phyloP scores from a whole-genome alignment of 2,797 vertebrate genomes.

The Silurus aristotelis region DNA sequence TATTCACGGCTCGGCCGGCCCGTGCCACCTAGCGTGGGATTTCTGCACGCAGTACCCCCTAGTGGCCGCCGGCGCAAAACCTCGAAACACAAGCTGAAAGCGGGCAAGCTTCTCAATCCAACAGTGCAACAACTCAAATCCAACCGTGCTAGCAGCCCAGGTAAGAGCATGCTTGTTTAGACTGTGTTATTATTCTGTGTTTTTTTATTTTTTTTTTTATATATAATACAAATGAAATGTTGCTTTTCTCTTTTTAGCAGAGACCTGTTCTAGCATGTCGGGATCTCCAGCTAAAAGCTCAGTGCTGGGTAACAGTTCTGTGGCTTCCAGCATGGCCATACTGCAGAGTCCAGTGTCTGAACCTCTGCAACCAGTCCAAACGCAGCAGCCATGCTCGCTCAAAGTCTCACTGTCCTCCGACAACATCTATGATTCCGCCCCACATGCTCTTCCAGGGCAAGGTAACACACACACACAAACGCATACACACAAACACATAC shows the following conservation, averaged over 20 bases:
- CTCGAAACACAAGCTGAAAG: conserved; percentile 91
- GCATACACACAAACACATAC: background rate
- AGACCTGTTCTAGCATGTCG: conserved; percentile 63
- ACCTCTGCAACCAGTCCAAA: conserved; percentile 81
- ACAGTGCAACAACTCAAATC: conserved; percentile 91
- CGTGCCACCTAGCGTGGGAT: conserved; percentile 85
- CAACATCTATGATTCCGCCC: conserved; percentile 83
- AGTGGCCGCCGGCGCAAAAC: conserved; percentile 84
- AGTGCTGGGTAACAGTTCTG: conserved; percentile 67
- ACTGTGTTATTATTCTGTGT: background rate
- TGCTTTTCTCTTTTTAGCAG: conserved; percentile 14
- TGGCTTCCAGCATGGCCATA: conserved; percentile 71
- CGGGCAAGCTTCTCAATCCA: conserved; percentile 89
- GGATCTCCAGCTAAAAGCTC: conserved; percentile 80
- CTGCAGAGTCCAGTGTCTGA: conserved; percentile 74
- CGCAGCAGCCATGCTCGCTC: conserved; percentile 97
- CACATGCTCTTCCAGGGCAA: conserved; percentile 78
- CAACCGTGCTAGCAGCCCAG: conserved; percentile 66
- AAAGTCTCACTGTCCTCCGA: conserved; percentile 96
- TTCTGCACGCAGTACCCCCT: conserved; percentile 85
- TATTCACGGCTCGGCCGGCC: conserved; percentile 87
- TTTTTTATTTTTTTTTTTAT: no score
- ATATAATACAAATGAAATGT: no score
- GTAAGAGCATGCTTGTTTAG: conserved; percentile 47
- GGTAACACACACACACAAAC: conserved; percentile 77